A percentile compares a stretch with the other conserved stretches of the same genome.
These are phyloP conservation scores for Alca torda DNA, from an alignment of 2,797 vertebrate genomes.

Conservation along the genomic window DNA sequence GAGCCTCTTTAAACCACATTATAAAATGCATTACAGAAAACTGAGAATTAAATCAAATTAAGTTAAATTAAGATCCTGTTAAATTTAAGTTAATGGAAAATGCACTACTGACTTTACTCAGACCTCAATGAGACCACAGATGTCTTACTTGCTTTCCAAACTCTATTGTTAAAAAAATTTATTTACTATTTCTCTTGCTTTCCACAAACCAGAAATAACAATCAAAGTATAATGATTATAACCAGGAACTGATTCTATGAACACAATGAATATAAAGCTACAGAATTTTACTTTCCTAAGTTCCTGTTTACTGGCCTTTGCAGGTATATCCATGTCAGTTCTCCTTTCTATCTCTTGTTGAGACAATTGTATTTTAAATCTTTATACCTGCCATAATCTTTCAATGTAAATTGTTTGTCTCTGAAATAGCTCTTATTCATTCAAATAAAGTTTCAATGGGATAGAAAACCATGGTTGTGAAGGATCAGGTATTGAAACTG, in stretches of 20 bases:
- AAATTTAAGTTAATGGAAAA: conserved; percentile 14
- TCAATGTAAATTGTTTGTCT: background rate
- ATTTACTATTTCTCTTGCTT: background rate
- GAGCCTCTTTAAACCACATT: background rate
- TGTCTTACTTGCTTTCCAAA: conserved; percentile 1
- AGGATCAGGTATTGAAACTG: background rate
- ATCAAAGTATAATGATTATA: background rate
- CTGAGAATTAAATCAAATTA: background rate
- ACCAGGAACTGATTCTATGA: background rate
- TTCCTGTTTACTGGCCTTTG: background rate
- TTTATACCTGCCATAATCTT: background rate
- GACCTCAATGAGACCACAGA: background rate
- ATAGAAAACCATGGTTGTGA: background rate
- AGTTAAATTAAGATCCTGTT: background rate
- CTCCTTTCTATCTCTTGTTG: background rate
- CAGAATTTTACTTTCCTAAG: background rate
- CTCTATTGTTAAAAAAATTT: background rate
- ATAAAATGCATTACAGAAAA: background rate
- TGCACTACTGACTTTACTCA: background rate
- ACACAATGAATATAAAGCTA: background rate
- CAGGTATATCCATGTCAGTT: background rate
- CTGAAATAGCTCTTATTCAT: background rate
- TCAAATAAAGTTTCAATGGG: background rate
- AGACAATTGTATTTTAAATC: background rate
- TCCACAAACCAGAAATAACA: conserved; percentile 12